Evolutionary conservation across 2,888 invertebrate genomes (phyloP).

Genomic region (Argyresthia goedartella): DNA sequence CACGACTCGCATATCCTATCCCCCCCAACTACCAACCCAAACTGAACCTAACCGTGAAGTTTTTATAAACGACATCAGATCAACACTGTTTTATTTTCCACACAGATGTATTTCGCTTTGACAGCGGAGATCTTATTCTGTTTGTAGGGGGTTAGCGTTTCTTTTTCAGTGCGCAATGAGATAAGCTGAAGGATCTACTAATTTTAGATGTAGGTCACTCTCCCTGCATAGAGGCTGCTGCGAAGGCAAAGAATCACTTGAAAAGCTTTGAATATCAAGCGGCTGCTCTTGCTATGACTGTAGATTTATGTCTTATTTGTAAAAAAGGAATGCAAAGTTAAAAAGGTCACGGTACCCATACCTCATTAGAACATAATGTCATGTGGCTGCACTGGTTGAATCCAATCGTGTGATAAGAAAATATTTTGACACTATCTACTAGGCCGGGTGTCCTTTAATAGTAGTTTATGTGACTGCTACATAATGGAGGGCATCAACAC

Average conservation of each 20-base stretch:
- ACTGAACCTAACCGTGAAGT: not conserved
- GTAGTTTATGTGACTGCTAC: too few relatives aligned
- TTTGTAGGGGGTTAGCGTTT: not conserved
- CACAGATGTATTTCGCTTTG: not conserved
- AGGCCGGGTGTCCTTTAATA: too few relatives aligned
- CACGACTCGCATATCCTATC: not conserved
- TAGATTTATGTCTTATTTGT: too few relatives aligned
- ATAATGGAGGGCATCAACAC: too few relatives aligned
- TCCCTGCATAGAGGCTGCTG: constrained; percentile 28
- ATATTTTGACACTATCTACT: too few relatives aligned
- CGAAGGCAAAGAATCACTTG: constrained; percentile 28
- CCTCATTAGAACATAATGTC: too few relatives aligned
- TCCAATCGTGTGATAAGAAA: too few relatives aligned
- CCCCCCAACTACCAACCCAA: not conserved
- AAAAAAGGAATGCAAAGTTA: too few relatives aligned
- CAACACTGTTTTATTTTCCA: not conserved
- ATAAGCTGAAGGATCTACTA: constrained; percentile 21
- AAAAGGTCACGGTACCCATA: too few relatives aligned
- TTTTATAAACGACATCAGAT: not conserved
- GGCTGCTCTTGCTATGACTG: not conserved
- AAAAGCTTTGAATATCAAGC: constrained; percentile 17
- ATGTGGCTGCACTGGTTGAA: too few relatives aligned
- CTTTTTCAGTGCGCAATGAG: not conserved
- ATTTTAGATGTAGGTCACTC: constrained; percentile 36
- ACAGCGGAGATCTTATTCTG: not conserved